These are phyloP conservation scores for Cerastis leucographa DNA, from an alignment of 2,888 invertebrate genomes.

Conservation along the genomic window DNA sequence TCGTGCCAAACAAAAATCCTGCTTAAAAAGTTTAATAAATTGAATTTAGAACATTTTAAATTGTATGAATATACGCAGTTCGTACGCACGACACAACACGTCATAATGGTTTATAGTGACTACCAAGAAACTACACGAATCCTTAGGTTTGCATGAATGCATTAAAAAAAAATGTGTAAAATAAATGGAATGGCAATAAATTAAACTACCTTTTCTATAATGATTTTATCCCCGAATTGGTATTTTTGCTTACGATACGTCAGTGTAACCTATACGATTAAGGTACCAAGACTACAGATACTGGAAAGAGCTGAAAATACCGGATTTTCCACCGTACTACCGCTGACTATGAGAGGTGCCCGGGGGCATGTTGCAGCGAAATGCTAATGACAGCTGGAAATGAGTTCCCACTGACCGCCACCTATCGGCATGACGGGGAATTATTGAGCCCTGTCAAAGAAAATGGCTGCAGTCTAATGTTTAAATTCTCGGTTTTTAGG, in stretches of 20 bases:
- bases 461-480: neutral
- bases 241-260: neutral
- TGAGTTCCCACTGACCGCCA: slow-evolving; percentile 40
- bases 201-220: neutral
- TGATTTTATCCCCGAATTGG: neutral
- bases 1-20: too few relatives aligned
- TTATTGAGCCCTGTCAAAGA: slow-evolving; percentile 13
- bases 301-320: slow-evolving; percentile 4
- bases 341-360: slow-evolving; percentile 3
- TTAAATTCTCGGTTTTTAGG: slow-evolving; percentile 2
- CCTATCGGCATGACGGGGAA: neutral
- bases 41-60: too few relatives aligned
- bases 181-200: too few relatives aligned
- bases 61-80: too few relatives aligned
- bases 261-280: neutral
- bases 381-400: slow-evolving; percentile 59
- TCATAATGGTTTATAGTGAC: too few relatives aligned
- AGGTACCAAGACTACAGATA: slow-evolving; percentile 1
- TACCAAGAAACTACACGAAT: too few relatives aligned
- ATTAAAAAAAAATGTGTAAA: too few relatives aligned
- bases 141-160: neutral
- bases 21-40: too few relatives aligned
- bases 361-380: slow-evolving; percentile 25
- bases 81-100: too few relatives aligned
- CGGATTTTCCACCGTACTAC: neutral